Conservation (phyloP, 2,113 vertebrate genomes). For the Stigmatopora nigra region DNA sequence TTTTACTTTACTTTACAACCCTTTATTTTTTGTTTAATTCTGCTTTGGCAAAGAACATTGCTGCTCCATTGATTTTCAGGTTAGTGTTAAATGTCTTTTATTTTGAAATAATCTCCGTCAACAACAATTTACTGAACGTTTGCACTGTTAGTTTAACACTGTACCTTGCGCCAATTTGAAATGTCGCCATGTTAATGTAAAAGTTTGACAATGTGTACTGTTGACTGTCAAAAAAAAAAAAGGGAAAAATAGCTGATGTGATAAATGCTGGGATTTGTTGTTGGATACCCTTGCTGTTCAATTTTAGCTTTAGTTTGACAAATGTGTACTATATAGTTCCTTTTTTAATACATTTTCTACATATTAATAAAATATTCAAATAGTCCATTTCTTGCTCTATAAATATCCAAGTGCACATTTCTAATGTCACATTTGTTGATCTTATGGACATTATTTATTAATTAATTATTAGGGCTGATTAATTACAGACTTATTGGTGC, state of each 20-base stretch:
- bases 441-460: too few species aligned
- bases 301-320: constrained; percentile 89
- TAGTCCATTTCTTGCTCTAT: constrained; percentile 40
- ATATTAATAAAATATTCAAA: constrained; percentile 98
- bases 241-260: neutral
- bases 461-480: too few species aligned
- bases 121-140: neutral
- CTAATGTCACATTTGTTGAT: neutral
- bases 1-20: neutral
- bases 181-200: constrained; percentile 56
- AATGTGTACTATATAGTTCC: constrained; percentile 96
- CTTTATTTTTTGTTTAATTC: neutral
- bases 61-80: neutral
- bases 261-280: constrained; percentile 54
- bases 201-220: constrained; percentile 44
- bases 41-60: neutral
- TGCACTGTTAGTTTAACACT: constrained; percentile 1
- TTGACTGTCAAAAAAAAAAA: constrained; percentile 49
- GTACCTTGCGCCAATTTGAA: constrained; percentile 11
- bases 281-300: constrained; percentile 75
- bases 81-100: neutral
- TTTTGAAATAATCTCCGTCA: neutral
- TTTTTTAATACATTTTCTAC: constrained; percentile 99
- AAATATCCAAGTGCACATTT: neutral
- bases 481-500: too few species aligned